A percentile compares a stretch with the other conserved stretches of the same genome.
Conservation (phyloP, 1,140 invertebrate genomes). For the Drosophila kepulauana region DNA sequence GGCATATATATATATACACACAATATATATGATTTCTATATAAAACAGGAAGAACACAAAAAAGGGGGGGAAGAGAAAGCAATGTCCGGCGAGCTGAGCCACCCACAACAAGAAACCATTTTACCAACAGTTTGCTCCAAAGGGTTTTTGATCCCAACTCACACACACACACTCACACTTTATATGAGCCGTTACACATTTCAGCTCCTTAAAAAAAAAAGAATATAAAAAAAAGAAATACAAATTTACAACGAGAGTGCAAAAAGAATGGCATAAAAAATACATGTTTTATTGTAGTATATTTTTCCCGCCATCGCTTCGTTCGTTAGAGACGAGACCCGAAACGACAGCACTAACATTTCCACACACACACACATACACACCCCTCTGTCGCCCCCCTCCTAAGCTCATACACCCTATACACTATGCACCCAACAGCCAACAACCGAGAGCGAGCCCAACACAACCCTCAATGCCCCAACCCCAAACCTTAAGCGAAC, state of each 20-base stretch:
- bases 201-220: conserved; percentile 74
- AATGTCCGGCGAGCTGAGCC: conserved; percentile 62
- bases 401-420: conserved; percentile 14
- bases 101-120: conserved; percentile 46
- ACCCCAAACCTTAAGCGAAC: conserved; percentile 30
- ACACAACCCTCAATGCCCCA: conserved; percentile 3
- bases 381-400: not conserved
- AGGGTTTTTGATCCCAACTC: conserved; percentile 77
- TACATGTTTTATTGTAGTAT: conserved; percentile 83
- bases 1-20: conserved; percentile 5
- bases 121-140: conserved; percentile 51
- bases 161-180: conserved; percentile 26
- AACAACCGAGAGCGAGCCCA: not conserved
- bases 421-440: not conserved
- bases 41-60: not conserved
- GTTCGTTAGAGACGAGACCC: conserved; percentile 34
- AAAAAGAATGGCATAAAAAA: conserved; percentile 72
- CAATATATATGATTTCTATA: conserved; percentile 17
- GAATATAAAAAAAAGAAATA: conserved; percentile 28
- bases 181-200: conserved; percentile 70
- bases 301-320: conserved; percentile 73
- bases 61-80: conserved; percentile 44
- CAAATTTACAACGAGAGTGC: conserved; percentile 37
- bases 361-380: no score
- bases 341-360: conserved; percentile 33